Evolutionary conservation across 2,797 vertebrate genomes (phyloP), one percentile per base, ranked within the genome.

Genomic region (Tokudaia muenninki): DNA sequence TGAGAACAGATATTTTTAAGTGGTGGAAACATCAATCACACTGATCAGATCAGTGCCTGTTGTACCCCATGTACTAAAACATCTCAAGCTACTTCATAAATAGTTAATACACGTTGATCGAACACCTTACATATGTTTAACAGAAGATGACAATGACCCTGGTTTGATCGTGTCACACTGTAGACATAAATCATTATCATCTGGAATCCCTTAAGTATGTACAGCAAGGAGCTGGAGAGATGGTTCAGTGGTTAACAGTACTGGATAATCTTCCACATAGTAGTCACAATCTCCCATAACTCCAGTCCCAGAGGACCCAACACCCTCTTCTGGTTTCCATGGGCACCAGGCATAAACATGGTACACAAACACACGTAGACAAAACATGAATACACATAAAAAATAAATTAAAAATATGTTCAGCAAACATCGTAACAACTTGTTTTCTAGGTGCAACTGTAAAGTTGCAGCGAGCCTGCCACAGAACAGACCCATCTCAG

Each of bases 401-500:
- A 84, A 47, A 83, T 84, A 44, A 84, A 31, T 57, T 63, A 57
- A 81, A 22, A 81, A 16, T 41, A 22, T 50, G 31, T 21, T 17
- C 31, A 26, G 47, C 47, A 52, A 72, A 9, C 84, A 50, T 65
- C 17, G 17, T 41, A 29, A 52, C 65, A n/a, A 70, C 52, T 55
- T 37, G 16, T n/a, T 5, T 31, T 57, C 29, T 41, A 41, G 14
- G 21, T 41, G 14, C 16, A 6, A 9, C 65, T 3, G 2, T 37
- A 37, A 7, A 10, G 65, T 63, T n/a, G 8, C 19, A 65, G 19
- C 1, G 21, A 72, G 47, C 13, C 47, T 87, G 50, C 47, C 1
- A 6, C 12, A 65, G 37, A 65, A 1, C 1, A 0, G 55, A 5
- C 1, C 44, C 11, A 3, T 4, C 16, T 10, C 55, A 34, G 31